Percentiles rank a stretch among this genome's conserved stretches.
These are phyloP conservation scores for Drosophila engyochracea DNA, from an alignment of 2,888 invertebrate genomes.

Conservation along the genomic window DNA sequence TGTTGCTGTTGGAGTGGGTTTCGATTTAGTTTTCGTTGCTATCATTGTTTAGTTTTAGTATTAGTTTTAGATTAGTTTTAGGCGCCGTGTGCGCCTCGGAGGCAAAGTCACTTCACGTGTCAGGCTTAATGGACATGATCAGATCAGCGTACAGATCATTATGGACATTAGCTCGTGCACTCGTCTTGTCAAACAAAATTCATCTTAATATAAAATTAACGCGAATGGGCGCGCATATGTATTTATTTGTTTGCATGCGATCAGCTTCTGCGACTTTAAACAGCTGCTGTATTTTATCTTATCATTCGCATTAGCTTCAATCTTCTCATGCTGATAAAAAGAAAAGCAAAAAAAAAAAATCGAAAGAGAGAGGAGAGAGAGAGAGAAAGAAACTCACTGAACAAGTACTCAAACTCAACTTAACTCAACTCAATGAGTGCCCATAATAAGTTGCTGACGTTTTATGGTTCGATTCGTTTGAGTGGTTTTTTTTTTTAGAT, in stretches of 20 bases:
- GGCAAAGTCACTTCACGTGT: conserved; percentile 59
- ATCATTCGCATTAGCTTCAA: conserved; percentile 21
- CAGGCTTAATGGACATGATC: conserved; percentile 70
- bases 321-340: conserved; percentile 13
- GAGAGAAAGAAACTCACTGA: conserved; percentile 22
- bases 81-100: conserved; percentile 53
- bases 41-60: conserved; percentile 23
- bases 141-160: conserved; percentile 3
- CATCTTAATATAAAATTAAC: conserved; percentile 16
- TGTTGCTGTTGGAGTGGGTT: conserved; percentile 27
- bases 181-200: conserved; percentile 21
- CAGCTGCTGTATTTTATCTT: conserved; percentile 28
- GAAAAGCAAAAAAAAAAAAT: neutral
- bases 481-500: conserved; percentile 10
- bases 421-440: conserved; percentile 37
- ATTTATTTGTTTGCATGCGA: conserved; percentile 20
- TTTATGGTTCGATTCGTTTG: conserved; percentile 37
- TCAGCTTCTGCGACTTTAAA: conserved; percentile 2
- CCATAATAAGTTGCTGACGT: conserved; percentile 35
- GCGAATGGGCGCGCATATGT: neutral
- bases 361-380: neutral
- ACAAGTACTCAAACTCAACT: conserved; percentile 27
- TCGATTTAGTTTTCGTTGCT: conserved; percentile 36
- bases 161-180: conserved; percentile 45
- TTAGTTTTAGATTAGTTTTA: conserved; percentile 48